Base-by-base conservation (phyloP, 2,888 invertebrate genomes). In the Stictocephala bisonia region DNA sequence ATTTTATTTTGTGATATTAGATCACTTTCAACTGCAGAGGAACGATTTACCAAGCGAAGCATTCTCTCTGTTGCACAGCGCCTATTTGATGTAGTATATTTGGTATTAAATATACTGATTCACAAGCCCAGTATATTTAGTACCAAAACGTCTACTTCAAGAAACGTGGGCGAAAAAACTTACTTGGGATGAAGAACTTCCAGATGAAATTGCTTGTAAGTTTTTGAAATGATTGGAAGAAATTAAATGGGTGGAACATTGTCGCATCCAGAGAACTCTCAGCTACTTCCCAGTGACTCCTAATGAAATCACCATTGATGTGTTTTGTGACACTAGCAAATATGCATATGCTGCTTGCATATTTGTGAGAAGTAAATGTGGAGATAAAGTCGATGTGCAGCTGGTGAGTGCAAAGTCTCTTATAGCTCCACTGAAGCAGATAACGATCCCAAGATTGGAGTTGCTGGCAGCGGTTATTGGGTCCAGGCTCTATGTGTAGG, bases 371-470 rank as follows among this genome's bases (percentile, higher is more conserved):
- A n/a, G n/a, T n/a, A n/a, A n/a, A n/a, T n/a, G n/a, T n/a, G n/a
- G n/a, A n/a, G 67, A 60, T 1, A 50, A 56, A 24, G 75, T 79
- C 1, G 44, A 51, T 22, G 77, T 80, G 3, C 73, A 76, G 20
- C 68, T 81, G 15, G 20, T 82, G 6, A 73, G 71, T 15, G 80
- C 81, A 4, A 80, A 79, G 72, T 22, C 80, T 20, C 76, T 81
- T 75, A 76, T 82, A 15, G 79, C 81, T 24, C 80, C 81, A 0
- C 27, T n/a, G n/a, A n/a, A 75, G 22, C 11, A n/a, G n/a, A 71
- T 74, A 15, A 80, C 79, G 0, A 81, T 82, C 26, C 80, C 81
- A 1, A 68, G 81, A 20, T 67, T 82, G 18, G 80, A 82, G 72
- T 71, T 82, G 44, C 48, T 81, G 26, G 80, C 77, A 2, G 79